Conservation (phyloP, 1,140 invertebrate species). For the Drosophila triauraria region DNA sequence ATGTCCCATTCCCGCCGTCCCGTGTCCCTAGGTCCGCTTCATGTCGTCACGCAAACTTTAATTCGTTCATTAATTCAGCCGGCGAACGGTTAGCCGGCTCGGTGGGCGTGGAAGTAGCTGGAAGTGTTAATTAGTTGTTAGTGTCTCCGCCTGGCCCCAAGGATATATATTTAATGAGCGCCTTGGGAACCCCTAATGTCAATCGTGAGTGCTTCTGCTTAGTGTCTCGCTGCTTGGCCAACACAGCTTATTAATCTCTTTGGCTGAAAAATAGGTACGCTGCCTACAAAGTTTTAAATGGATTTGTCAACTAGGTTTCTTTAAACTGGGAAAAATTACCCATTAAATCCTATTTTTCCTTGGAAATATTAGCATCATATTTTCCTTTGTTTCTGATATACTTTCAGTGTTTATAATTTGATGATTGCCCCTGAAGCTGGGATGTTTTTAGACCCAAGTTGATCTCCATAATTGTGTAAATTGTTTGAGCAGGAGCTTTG, state of each 20-base stretch:
- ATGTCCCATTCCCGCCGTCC: not conserved
- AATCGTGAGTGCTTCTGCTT: constrained; percentile 60
- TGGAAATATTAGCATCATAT: not conserved
- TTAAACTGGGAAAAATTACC: not conserved
- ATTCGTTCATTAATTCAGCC: constrained; percentile 80
- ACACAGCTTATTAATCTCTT: constrained; percentile 51
- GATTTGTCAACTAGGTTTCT: constrained; percentile 18
- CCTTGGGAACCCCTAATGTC: constrained; percentile 50
- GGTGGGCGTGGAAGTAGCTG: constrained; percentile 79
- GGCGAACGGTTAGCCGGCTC: constrained; percentile 71
- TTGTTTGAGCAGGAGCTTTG: constrained; percentile 26
- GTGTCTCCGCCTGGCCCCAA: constrained; percentile 46
- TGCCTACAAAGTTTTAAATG: constrained; percentile 12
- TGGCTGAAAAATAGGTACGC: constrained; percentile 32
- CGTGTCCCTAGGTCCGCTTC: constrained; percentile 49
- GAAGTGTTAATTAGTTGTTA: constrained; percentile 83
- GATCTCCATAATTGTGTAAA: constrained; percentile 73
- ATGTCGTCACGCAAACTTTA: constrained; percentile 80
- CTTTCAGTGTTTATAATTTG: constrained; percentile 7
- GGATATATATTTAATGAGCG: constrained; percentile 51
- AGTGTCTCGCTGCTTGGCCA: constrained; percentile 5
- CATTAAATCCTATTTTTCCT: no score
- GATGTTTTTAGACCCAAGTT: constrained; percentile 13
- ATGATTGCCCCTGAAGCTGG: not conserved
- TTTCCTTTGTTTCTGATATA: not conserved